phyloP scores from a whole-genome alignment of 2,113 vertebrate genomes.

The Zosterops pallidus region DNA sequence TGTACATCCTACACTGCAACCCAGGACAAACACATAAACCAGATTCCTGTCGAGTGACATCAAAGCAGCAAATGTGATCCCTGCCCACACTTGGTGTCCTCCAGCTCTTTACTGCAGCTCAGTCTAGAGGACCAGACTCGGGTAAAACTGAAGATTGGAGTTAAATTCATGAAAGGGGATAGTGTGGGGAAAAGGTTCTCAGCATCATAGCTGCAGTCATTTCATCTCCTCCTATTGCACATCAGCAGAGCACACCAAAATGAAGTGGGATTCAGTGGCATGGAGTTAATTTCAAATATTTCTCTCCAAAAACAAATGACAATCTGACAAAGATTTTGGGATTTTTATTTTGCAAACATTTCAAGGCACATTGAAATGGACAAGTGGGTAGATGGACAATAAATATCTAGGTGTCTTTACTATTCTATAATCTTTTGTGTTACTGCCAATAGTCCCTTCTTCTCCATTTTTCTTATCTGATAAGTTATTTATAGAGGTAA shows the following conservation, averaged over 20 bases:
- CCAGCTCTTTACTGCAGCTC: not conserved
- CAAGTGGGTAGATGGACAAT: not conserved
- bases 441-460: not conserved
- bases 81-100: not conserved
- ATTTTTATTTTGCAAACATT: not conserved
- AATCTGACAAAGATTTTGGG: not conserved
- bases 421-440: not conserved
- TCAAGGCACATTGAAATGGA: not conserved
- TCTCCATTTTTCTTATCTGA: not conserved
- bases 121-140: not conserved
- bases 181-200: not conserved
- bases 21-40: not conserved
- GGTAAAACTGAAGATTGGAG: not conserved
- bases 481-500: not conserved
- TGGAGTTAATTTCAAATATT: not conserved
- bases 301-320: not conserved
- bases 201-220: not conserved
- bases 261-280: not conserved
- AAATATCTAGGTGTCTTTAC: not conserved
- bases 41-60: not conserved
- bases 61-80: not conserved
- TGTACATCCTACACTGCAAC: too few relatives aligned
- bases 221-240: not conserved
- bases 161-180: not conserved
- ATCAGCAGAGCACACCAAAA: accelerated